Conservation (phyloP, 1,140 invertebrate species). For the Maniola jurtina region DNA sequence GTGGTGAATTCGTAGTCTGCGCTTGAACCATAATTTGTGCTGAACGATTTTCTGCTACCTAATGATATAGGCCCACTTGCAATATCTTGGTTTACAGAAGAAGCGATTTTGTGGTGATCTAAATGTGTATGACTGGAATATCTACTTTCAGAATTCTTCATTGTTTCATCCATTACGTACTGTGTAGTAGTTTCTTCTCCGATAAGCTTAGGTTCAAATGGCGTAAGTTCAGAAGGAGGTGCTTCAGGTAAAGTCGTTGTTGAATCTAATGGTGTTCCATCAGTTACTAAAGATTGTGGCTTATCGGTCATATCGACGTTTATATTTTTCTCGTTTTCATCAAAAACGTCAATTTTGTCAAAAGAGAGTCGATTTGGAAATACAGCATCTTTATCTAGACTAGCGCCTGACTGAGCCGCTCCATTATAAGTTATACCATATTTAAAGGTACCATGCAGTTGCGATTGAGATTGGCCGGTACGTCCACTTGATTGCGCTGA, state of each 20-base stretch:
- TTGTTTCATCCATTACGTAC: slow-evolving; percentile 40
- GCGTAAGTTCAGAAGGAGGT: background rate
- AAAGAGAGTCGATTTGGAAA: slow-evolving; percentile 63
- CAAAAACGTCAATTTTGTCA: slow-evolving; percentile 71
- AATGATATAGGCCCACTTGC: slow-evolving; percentile 35
- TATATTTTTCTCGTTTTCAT: slow-evolving; percentile 68
- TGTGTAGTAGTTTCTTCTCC: slow-evolving; percentile 30
- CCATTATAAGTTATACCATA: slow-evolving; percentile 90
- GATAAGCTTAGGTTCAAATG: slow-evolving; percentile 21
- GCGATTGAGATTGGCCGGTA: slow-evolving; percentile 88
- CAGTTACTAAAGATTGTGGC: slow-evolving; percentile 49
- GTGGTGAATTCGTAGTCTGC: slow-evolving; percentile 59
- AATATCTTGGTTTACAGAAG: slow-evolving; percentile 23
- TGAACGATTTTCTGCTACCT: slow-evolving; percentile 55
- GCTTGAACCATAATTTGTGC: slow-evolving; percentile 44
- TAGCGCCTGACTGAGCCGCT: slow-evolving; percentile 89
- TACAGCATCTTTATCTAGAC: slow-evolving; percentile 78
- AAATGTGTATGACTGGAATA: slow-evolving; percentile 54
- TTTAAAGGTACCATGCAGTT: slow-evolving; percentile 87
- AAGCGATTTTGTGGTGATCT: slow-evolving; percentile 55
- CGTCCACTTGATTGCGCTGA: slow-evolving; percentile 86
- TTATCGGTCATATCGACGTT: slow-evolving; percentile 61
- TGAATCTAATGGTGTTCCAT: slow-evolving; percentile 27
- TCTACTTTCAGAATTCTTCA: slow-evolving; percentile 45
- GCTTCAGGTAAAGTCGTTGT: slow-evolving; percentile 25